phyloP scores from a whole-genome alignment of 2,888 invertebrate genomes.

The Zelleria hepariella region DNA sequence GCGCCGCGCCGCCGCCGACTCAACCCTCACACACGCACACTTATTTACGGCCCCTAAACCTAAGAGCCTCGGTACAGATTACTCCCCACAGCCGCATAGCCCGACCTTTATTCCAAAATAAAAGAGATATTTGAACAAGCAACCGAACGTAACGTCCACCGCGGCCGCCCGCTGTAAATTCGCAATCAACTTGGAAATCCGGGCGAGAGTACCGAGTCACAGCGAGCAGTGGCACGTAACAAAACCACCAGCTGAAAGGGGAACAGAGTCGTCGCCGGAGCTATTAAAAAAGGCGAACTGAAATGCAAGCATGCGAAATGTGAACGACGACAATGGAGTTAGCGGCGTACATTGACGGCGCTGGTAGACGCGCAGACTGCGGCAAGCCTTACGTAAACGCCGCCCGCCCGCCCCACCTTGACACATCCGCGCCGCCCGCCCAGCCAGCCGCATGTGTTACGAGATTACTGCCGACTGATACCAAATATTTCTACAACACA shows the following conservation, averaged over 20 bases:
- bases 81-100: constrained; percentile 14
- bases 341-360: constrained; percentile 29
- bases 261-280: background rate
- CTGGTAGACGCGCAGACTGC: constrained; percentile 23
- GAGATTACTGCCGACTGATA: background rate
- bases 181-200: background rate
- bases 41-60: constrained; percentile 41
- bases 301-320: constrained; percentile 34
- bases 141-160: background rate
- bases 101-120: constrained; percentile 18
- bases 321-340: constrained; percentile 33
- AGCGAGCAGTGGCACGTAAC: background rate
- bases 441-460: constrained; percentile 11
- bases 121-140: background rate
- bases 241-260: background rate
- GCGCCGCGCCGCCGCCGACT: constrained; percentile 25
- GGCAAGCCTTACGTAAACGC: constrained; percentile 47
- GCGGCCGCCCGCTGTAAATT: background rate
- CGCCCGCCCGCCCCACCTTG: constrained; percentile 24
- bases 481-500: background rate
- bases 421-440: constrained; percentile 35
- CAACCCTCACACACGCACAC: constrained; percentile 14
- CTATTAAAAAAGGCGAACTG: constrained; percentile 13
- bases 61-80: constrained; percentile 27
- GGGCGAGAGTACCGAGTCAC: background rate